Evolutionary conservation across 2,113 vertebrate species (phyloP).

Genomic region (Saguinus midas): DNA sequence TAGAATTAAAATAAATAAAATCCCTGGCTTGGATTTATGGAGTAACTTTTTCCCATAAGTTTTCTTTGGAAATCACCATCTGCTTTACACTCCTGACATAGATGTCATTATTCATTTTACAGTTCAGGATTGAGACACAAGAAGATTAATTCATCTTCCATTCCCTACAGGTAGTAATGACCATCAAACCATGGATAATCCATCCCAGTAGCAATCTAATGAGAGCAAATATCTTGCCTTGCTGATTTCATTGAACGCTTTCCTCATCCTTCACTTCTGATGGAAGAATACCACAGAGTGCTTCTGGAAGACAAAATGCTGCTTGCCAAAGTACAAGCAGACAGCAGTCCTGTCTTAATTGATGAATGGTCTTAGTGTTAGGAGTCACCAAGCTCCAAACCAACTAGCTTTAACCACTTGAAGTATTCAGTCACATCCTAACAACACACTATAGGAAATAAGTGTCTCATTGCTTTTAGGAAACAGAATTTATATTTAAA

Average conservation of each 20-base stretch:
- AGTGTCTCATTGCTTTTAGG: slow-evolving; percentile 55
- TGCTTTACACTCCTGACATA: slow-evolving; percentile 28
- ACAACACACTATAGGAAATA: slow-evolving; percentile 20
- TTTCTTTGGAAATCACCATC: slow-evolving; percentile 22
- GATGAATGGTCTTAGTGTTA: slow-evolving; percentile 53
- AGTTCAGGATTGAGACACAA: background rate
- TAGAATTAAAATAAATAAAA: slow-evolving; percentile 11
- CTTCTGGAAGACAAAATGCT: slow-evolving; percentile 67
- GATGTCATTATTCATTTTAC: background rate
- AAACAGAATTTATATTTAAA: slow-evolving; percentile 55
- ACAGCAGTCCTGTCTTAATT: slow-evolving; percentile 55
- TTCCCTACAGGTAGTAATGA: background rate
- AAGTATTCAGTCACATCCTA: slow-evolving; percentile 57
- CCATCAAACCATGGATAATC: background rate
- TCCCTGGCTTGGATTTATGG: background rate
- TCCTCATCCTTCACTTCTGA: slow-evolving; percentile 55
- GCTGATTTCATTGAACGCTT: slow-evolving; percentile 46
- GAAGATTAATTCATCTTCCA: slow-evolving; percentile 37
- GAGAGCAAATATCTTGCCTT: slow-evolving; percentile 37
- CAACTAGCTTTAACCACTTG: slow-evolving; percentile 55
- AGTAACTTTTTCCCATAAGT: background rate
- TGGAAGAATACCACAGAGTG: slow-evolving; percentile 48
- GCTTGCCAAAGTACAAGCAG: slow-evolving; percentile 62
- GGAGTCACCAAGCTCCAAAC: slow-evolving; percentile 64
- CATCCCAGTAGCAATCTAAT: slow-evolving; percentile 45